phyloP scores from a whole-genome alignment of 2,797 vertebrate species.

The Euthynnus affinis region DNA sequence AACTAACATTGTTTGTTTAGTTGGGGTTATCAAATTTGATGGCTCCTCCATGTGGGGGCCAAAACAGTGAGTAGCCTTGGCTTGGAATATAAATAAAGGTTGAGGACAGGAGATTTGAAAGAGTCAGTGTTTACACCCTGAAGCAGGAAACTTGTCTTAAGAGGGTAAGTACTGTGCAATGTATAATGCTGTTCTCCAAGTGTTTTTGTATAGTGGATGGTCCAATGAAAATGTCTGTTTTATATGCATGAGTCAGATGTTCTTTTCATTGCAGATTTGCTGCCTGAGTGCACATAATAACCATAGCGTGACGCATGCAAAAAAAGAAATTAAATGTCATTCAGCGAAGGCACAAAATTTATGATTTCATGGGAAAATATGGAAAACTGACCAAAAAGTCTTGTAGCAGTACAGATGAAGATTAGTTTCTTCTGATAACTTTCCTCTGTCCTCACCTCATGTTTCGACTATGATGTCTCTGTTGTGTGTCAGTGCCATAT shows the following conservation, averaged over 20 bases:
- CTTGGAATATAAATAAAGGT: conserved; percentile 40
- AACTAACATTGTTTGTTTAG: conserved; percentile 38
- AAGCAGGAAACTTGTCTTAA: conserved; percentile 18
- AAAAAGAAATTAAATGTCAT: neutral
- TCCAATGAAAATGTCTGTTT: neutral
- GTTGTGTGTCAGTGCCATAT: neutral
- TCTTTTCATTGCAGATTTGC: conserved; percentile 7
- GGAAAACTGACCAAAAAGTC: neutral
- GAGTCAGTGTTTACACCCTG: conserved; percentile 3
- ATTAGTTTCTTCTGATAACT: neutral
- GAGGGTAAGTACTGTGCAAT: conserved; percentile 47
- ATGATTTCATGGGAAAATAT: neutral
- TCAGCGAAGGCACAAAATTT: neutral
- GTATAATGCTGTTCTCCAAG: neutral
- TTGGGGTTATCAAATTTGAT: conserved; percentile 38
- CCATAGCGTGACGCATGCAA: neutral
- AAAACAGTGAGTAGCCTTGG: conserved; percentile 24
- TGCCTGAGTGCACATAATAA: conserved; percentile 9
- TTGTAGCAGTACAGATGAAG: neutral
- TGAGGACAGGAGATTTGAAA: conserved; percentile 10
- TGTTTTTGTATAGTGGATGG: neutral
- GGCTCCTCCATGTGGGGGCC: conserved; percentile 28
- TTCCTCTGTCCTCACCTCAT: neutral
- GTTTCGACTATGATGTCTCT: neutral
- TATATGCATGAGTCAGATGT: conserved; percentile 14